Evolutionary conservation across 2,797 vertebrate species (phyloP).

Genomic region (Sebastes diploproa): DNA sequence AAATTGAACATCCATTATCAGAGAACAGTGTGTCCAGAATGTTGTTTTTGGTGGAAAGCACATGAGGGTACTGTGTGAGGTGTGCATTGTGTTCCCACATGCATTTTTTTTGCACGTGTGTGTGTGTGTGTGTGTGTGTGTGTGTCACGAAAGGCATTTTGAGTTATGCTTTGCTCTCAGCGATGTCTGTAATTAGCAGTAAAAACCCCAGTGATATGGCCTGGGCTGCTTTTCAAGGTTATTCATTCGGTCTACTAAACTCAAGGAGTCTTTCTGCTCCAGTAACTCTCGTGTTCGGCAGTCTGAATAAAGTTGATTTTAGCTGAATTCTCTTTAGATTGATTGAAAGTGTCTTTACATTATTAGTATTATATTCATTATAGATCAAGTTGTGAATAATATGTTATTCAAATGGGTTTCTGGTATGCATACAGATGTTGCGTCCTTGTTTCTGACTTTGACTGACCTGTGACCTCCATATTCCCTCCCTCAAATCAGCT

Average conservation of each 20-base stretch:
- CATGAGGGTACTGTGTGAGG: slow-evolving; percentile 17
- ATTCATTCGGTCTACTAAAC: slow-evolving; percentile 50
- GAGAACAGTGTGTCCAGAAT: slow-evolving; percentile 6
- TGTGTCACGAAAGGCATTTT: slow-evolving; percentile 42
- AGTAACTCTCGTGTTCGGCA: slow-evolving; percentile 38
- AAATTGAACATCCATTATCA: slow-evolving; percentile 57
- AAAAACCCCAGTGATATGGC: slow-evolving; percentile 60
- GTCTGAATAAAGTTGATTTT: slow-evolving; percentile 44
- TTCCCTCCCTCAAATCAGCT: slow-evolving; percentile 38
- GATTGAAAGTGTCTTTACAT: slow-evolving; percentile 9
- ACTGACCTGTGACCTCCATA: slow-evolving; percentile 49
- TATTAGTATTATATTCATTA: slow-evolving; percentile 8
- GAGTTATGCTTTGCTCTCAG: slow-evolving; percentile 70
- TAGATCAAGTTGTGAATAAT: slow-evolving; percentile 7
- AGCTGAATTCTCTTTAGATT: slow-evolving; percentile 17
- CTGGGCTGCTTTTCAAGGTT: slow-evolving; percentile 72
- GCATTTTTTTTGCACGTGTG: slow-evolving; percentile 8
- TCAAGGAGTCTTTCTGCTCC: slow-evolving; percentile 50
- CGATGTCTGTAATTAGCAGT: slow-evolving; percentile 75
- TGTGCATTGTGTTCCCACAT: slow-evolving; percentile 31
- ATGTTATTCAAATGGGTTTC: neutral
- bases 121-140: slow-evolving; percentile 19
- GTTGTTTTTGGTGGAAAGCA: slow-evolving; percentile 12
- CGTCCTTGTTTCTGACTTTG: slow-evolving; percentile 5
- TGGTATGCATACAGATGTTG: neutral